Evolutionary conservation across 2,888 invertebrate species (phyloP).

Genomic region (Drosophila maculinotata): DNA sequence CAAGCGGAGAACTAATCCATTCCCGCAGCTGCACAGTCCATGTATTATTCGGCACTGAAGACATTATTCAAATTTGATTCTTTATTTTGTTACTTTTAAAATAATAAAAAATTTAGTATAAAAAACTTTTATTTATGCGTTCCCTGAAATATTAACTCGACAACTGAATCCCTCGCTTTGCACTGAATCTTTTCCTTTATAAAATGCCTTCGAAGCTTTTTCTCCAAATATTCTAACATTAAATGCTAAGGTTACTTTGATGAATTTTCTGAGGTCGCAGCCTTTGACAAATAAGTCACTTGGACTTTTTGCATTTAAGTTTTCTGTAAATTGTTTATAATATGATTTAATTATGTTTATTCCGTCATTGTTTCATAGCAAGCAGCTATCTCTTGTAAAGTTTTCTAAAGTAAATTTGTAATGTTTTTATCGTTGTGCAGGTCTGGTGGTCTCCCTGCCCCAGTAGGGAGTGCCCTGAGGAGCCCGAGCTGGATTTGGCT

Average conservation of each 20-base stretch:
- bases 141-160: neutral
- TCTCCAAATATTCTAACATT: neutral
- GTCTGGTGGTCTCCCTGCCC: constrained; percentile 94
- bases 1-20: constrained; percentile 38
- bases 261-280: no score
- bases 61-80: constrained; percentile 19
- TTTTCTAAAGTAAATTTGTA: no score
- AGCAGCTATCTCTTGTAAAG: no score
- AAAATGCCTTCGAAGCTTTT: constrained; percentile 3
- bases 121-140: neutral
- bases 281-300: no score
- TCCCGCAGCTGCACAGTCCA: constrained; percentile 46
- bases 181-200: neutral
- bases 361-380: no score
- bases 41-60: constrained; percentile 2
- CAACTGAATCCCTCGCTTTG: neutral
- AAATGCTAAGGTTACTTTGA: no score
- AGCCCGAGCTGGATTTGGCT: constrained; percentile 90
- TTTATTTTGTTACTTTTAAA: neutral
- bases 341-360: no score
- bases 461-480: constrained; percentile 91
- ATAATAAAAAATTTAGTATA: no score
- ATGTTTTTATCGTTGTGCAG: constrained; percentile 78
- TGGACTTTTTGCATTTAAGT: no score
- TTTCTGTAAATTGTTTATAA: no score